Evolutionary conservation across 1,140 invertebrate genomes (phyloP).

Genomic region (Calosoma granatense): DNA sequence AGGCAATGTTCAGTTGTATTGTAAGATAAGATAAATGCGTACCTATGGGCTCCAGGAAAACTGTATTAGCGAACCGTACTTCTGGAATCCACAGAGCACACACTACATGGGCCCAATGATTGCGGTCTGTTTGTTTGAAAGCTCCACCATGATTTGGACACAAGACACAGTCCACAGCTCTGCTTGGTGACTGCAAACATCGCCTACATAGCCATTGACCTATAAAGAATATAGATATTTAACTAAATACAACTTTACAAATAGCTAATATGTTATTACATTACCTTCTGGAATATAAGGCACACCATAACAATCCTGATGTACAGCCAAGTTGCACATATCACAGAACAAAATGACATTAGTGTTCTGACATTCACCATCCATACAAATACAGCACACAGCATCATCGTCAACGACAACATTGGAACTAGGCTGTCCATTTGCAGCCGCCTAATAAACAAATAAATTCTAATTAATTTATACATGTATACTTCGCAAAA

Average conservation of each 20-base stretch:
- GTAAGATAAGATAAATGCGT: conserved; percentile 4
- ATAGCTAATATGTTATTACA: neutral
- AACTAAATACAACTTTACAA: neutral
- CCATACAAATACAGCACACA: conserved; percentile 92
- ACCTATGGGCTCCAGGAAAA: conserved; percentile 91
- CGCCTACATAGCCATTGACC: conserved; percentile 90
- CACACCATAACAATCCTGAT: conserved; percentile 99
- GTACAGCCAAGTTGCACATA: conserved; percentile 98
- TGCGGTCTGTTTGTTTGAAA: conserved; percentile 95
- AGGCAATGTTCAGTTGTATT: too few species aligned
- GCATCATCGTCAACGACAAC: conserved; percentile 91
- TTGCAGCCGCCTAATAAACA: conserved; percentile 32
- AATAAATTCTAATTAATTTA: conserved; percentile 6
- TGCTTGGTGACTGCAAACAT: conserved; percentile 91
- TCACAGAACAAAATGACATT: conserved; percentile 95
- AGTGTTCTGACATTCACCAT: conserved; percentile 94
- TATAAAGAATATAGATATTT: too few species aligned
- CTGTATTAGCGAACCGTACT: conserved; percentile 94
- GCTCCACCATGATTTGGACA: conserved; percentile 98
- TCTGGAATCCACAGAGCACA: conserved; percentile 99
- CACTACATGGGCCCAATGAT: conserved; percentile 96
- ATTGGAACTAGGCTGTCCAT: conserved; percentile 51
- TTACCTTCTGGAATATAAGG: conserved; percentile 92
- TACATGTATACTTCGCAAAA: neutral
- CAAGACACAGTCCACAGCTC: conserved; percentile 91